Conservation (phyloP, 2,113 vertebrate genomes). For the Chascanopsetta lugubris region DNA sequence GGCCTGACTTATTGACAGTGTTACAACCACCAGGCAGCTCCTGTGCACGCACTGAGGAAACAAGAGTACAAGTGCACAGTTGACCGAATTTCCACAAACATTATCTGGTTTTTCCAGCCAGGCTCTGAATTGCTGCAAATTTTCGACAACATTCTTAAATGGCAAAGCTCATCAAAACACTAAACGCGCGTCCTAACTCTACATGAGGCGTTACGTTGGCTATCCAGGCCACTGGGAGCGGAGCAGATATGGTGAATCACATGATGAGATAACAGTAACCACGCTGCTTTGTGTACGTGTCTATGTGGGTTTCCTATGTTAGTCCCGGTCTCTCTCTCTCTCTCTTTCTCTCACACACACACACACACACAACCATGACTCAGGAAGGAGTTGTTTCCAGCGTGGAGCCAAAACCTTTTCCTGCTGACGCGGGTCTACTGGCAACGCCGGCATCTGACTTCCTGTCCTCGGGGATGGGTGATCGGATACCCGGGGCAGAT, state of each 20-base stretch:
- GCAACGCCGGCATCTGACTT: constrained; percentile 38
- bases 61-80: not conserved
- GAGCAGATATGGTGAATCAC: constrained; percentile 29
- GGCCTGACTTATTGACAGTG: constrained; percentile 39
- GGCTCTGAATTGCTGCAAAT: too few species aligned
- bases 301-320: not conserved
- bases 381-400: constrained; percentile 62
- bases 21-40: constrained; percentile 8
- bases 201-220: constrained; percentile 36
- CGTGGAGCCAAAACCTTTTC: constrained; percentile 45
- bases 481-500: constrained; percentile 11
- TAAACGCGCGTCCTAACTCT: constrained; percentile 4
- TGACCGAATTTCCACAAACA: too few species aligned
- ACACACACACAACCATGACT: not conserved
- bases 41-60: constrained; percentile 3
- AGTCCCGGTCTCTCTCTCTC: not conserved
- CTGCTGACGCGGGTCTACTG: constrained; percentile 38
- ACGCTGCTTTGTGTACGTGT: constrained; percentile 25
- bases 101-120: too few species aligned
- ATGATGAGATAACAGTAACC: constrained; percentile 54
- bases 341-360: too few species aligned
- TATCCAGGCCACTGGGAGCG: constrained; percentile 32
- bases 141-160: too few species aligned
- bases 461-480: constrained; percentile 33
- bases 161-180: too few species aligned